Evolutionary conservation across 1,140 invertebrate species (phyloP).

Genomic region (Drosophila asahinai): DNA sequence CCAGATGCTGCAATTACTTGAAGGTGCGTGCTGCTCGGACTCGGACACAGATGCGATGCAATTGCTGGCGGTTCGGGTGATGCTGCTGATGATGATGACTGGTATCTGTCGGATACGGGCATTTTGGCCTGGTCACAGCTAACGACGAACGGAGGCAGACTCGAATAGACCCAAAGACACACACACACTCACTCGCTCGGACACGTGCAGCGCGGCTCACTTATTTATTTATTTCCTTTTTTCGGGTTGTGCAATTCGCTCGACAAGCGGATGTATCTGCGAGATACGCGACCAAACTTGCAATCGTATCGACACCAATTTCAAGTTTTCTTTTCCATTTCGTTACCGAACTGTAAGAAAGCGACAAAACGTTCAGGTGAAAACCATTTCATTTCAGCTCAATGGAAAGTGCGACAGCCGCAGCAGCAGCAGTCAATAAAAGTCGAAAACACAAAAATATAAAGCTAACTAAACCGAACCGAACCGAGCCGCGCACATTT

Average conservation of each 20-base stretch:
- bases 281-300: conserved; percentile 66
- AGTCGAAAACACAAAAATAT: conserved; percentile 5
- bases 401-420: conserved; percentile 71
- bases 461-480: conserved; percentile 24
- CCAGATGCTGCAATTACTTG: conserved; percentile 78
- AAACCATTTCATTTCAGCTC: conserved; percentile 70
- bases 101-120: conserved; percentile 69
- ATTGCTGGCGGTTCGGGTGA: conserved; percentile 30
- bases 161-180: conserved; percentile 36
- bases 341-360: conserved; percentile 70
- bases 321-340: conserved; percentile 75
- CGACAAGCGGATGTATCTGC: conserved; percentile 66
- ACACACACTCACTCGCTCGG: conserved; percentile 10
- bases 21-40: conserved; percentile 73
- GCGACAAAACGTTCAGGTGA: conserved; percentile 65
- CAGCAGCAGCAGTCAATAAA: conserved; percentile 64
- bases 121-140: conserved; percentile 70
- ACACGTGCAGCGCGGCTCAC: conserved; percentile 39
- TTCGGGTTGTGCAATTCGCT: conserved; percentile 69
- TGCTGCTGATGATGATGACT: conserved; percentile 58
- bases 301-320: conserved; percentile 69
- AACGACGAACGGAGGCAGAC: conserved; percentile 48
- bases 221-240: conserved; percentile 45
- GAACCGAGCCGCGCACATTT: conserved; percentile 46
- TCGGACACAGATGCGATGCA: conserved; percentile 72